A percentile compares a stretch with the other conserved stretches of the same genome.
Conservation (phyloP, 2,888 invertebrate species). For the Drosophila anomalata region DNA sequence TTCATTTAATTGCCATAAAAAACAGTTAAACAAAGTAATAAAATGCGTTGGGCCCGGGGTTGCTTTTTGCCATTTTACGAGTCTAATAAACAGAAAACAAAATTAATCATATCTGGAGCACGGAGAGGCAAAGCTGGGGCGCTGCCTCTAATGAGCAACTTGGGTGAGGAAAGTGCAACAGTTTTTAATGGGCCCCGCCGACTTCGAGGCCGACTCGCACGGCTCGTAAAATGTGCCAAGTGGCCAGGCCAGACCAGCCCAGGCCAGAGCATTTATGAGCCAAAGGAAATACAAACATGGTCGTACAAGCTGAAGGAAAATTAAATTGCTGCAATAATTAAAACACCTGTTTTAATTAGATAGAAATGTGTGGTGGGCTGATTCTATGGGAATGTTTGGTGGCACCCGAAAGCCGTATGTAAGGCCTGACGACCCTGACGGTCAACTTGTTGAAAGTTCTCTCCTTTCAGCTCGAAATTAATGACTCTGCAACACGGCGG, state of each 20-base stretch:
- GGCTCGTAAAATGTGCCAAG: slow-evolving; percentile 73
- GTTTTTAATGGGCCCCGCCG: slow-evolving; percentile 49
- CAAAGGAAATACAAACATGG: slow-evolving; percentile 19
- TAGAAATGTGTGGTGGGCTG: slow-evolving; percentile 60
- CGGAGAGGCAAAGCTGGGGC: slow-evolving; percentile 27
- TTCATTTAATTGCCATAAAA: slow-evolving; percentile 65
- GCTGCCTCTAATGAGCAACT: slow-evolving; percentile 67
- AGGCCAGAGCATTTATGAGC: slow-evolving; percentile 55
- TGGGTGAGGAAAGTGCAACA: slow-evolving; percentile 66
- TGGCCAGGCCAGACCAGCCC: slow-evolving; percentile 41
- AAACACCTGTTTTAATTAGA: slow-evolving; percentile 80
- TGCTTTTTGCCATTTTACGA: slow-evolving; percentile 57
- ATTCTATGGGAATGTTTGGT: slow-evolving; percentile 51
- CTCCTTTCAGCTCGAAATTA: slow-evolving; percentile 52
- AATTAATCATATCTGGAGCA: slow-evolving; percentile 78
- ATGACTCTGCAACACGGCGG: slow-evolving; percentile 56
- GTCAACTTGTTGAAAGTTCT: slow-evolving; percentile 64
- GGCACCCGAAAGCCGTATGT: slow-evolving; percentile 20
- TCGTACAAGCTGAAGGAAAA: slow-evolving; percentile 42
- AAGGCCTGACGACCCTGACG: slow-evolving; percentile 29
- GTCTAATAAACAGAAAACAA: slow-evolving; percentile 62
- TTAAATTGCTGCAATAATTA: slow-evolving; percentile 74
- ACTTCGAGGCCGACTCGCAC: slow-evolving; percentile 52
- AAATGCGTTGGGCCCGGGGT: slow-evolving; percentile 23
- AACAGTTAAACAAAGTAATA: slow-evolving; percentile 60